Evolutionary conservation across 2,888 invertebrate genomes (phyloP).

Genomic region (Furcula furcula): DNA sequence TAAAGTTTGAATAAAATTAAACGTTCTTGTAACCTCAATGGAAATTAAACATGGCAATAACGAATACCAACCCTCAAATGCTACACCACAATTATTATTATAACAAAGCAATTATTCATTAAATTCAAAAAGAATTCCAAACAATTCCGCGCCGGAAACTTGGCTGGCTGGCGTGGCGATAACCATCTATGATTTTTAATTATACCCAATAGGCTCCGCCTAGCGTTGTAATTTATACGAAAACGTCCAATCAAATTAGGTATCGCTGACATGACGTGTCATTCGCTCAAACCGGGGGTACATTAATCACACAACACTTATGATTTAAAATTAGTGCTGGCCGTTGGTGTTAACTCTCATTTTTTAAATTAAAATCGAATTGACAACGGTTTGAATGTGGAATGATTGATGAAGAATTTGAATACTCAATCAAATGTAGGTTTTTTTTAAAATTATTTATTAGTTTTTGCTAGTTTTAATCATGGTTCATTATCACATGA

Average conservation of each 20-base stretch:
- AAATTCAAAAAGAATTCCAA: slow-evolving; percentile 46
- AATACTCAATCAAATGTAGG: slow-evolving; percentile 20
- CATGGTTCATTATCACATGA: no score
- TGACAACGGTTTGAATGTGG: slow-evolving; percentile 40
- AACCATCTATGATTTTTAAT: slow-evolving; percentile 72
- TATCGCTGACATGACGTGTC: slow-evolving; percentile 63
- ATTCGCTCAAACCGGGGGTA: slow-evolving; percentile 43
- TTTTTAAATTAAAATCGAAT: slow-evolving; percentile 45
- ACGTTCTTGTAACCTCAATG: no score
- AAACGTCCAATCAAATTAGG: slow-evolving; percentile 77
- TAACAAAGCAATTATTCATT: slow-evolving; percentile 33
- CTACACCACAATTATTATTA: slow-evolving; percentile 16
- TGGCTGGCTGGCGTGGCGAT: slow-evolving; percentile 61
- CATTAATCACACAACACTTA: slow-evolving; percentile 62
- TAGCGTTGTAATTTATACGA: slow-evolving; percentile 64
- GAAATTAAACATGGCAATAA: not conserved
- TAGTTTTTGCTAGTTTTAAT: no score
- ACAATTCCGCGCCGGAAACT: slow-evolving; percentile 66
- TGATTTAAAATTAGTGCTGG: slow-evolving; percentile 34
- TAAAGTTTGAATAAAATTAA: no score
- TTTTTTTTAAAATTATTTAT: no score
- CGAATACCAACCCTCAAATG: slow-evolving; percentile 3
- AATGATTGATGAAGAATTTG: slow-evolving; percentile 36
- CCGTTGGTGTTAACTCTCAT: slow-evolving; percentile 36
- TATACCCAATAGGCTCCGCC: slow-evolving; percentile 66